Conservation (phyloP, 1,140 invertebrate genomes). For the Fragariocoptes setiger region DNA sequence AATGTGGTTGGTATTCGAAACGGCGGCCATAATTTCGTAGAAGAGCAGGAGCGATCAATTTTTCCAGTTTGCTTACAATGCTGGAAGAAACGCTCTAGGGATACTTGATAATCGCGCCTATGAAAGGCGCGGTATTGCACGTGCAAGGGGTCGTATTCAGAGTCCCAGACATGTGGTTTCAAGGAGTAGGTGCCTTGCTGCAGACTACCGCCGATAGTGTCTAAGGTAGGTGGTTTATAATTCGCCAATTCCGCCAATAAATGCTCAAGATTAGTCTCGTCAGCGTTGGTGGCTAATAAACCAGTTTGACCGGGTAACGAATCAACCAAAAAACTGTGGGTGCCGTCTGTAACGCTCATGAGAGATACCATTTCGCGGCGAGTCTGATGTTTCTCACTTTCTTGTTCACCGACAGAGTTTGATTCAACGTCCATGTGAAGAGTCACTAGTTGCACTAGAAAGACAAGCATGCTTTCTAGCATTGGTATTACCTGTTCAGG, state of each 20-base stretch:
- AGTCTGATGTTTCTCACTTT: conserved; percentile 28
- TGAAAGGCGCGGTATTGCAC: conserved; percentile 62
- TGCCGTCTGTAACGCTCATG: conserved; percentile 66
- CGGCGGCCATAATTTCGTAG: conserved; percentile 44
- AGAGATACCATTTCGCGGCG: conserved; percentile 68
- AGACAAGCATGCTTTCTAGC: conserved; percentile 65
- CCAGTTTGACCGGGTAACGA: background rate
- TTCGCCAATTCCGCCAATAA: conserved; percentile 27
- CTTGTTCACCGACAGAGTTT: conserved; percentile 40
- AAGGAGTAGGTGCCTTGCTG: conserved; percentile 79
- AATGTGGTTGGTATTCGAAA: conserved; percentile 34
- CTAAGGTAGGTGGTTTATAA: conserved; percentile 40
- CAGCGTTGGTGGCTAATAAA: conserved; percentile 24
- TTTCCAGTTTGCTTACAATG: conserved; percentile 7
- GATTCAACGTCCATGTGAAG: too few species aligned
- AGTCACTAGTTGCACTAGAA: conserved; percentile 55
- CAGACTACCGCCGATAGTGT: conserved; percentile 36
- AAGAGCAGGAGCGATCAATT: conserved; percentile 16
- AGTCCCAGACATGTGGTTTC: conserved; percentile 52
- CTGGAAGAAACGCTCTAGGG: conserved; percentile 44
- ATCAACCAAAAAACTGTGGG: conserved; percentile 47
- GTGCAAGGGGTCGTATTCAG: conserved; percentile 71
- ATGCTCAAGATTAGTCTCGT: conserved; percentile 54
- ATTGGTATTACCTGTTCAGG: conserved; percentile 41
- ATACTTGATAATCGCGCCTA: conserved; percentile 61